Evolutionary conservation across 2,113 vertebrate genomes (phyloP).

Genomic region (Sinocyclocheilus anophthalmus): DNA sequence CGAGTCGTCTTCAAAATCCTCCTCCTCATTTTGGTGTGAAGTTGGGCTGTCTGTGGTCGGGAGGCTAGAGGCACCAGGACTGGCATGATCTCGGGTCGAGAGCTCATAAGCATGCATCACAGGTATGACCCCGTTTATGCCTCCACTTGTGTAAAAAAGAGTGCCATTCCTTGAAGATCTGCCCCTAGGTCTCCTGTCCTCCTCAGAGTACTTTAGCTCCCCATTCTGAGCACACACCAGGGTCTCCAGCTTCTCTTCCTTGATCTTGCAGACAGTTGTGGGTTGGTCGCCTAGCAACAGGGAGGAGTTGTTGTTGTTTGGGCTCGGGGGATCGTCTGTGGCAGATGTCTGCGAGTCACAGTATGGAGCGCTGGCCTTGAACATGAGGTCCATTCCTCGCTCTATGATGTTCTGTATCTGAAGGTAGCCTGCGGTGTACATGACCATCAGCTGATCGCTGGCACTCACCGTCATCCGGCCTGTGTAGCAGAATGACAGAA

Average conservation of each 20-base stretch:
- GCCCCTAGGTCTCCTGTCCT: slow-evolving; percentile 52
- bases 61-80: slow-evolving; percentile 90
- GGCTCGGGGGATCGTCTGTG: slow-evolving; percentile 87
- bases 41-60: slow-evolving; percentile 93
- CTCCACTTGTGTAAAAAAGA: slow-evolving; percentile 68
- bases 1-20: slow-evolving; percentile 92
- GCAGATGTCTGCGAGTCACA: slow-evolving; percentile 94
- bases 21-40: slow-evolving; percentile 93
- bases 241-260: slow-evolving; percentile 88
- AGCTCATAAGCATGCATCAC: slow-evolving; percentile 83
- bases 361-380: slow-evolving; percentile 93
- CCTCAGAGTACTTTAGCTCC: slow-evolving; percentile 68
- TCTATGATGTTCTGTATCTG: slow-evolving; percentile 99
- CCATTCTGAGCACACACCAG: slow-evolving; percentile 65
- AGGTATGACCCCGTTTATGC: slow-evolving; percentile 77
- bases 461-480: slow-evolving; percentile 93
- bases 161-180: slow-evolving; percentile 66
- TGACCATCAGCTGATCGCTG: slow-evolving; percentile 96
- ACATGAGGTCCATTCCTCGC: slow-evolving; percentile 94
- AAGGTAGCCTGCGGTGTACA: slow-evolving; percentile 98
- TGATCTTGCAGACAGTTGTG: slow-evolving; percentile 84
- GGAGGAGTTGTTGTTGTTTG: slow-evolving; percentile 75
- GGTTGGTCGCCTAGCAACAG: slow-evolving; percentile 77
- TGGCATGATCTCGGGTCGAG: slow-evolving; percentile 82
- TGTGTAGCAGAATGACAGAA: slow-evolving; percentile 96